phyloP scores from a whole-genome alignment of 92 coral and sea anemone genomes.

The Porites rus region DNA sequence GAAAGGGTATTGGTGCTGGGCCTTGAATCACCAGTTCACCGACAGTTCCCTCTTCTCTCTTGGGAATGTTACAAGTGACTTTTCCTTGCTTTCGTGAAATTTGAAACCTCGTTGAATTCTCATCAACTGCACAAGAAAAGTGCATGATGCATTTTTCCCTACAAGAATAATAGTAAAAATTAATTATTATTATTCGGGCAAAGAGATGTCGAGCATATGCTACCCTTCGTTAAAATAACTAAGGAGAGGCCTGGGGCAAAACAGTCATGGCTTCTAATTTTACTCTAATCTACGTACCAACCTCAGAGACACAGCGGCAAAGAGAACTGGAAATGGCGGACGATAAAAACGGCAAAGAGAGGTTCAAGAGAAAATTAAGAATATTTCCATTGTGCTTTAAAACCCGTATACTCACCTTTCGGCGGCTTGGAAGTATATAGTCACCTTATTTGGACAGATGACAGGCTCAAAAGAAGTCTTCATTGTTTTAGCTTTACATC shows the following conservation, averaged over 20 bases:
- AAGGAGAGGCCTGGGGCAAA: background rate
- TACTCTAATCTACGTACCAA: background rate
- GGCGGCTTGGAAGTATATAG: conserved; percentile 18
- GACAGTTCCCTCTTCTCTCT: conserved; percentile 38
- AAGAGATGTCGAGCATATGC: background rate
- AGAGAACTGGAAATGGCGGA: background rate
- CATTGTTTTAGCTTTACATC: conserved; percentile 39
- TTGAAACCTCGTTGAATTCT: conserved; percentile 34
- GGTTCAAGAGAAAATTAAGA: background rate
- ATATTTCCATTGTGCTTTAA: background rate
- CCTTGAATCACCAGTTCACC: conserved; percentile 41
- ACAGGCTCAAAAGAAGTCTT: conserved; percentile 22
- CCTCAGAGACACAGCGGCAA: background rate
- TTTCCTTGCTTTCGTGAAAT: conserved; percentile 35
- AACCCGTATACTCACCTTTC: conserved; percentile 6
- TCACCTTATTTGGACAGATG: conserved; percentile 30
- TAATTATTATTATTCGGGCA: background rate
- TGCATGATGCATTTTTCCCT: conserved; percentile 11
- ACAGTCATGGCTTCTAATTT: background rate
- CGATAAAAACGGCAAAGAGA: background rate
- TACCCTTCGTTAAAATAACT: background rate
- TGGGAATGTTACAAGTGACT: conserved; percentile 19
- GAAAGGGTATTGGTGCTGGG: conserved; percentile 52
- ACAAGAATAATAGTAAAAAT: background rate
- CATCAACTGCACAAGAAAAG: conserved; percentile 47